These are phyloP conservation scores for Caenorhabditis remanei DNA, from an alignment of 1,140 invertebrate species.

Conservation along the genomic window DNA sequence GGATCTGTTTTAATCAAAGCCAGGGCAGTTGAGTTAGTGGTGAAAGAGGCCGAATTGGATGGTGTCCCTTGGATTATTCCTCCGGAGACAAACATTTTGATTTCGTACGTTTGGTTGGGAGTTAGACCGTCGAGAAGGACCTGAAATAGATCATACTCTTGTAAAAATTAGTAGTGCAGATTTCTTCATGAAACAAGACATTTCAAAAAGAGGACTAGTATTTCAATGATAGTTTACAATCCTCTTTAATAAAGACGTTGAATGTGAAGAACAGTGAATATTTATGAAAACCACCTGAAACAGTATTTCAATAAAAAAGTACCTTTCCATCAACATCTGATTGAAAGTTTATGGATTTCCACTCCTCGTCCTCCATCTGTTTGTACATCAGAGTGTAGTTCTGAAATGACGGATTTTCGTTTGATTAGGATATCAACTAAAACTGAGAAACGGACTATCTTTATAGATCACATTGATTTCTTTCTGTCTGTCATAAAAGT, in stretches of 20 bases:
- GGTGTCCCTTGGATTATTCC: constrained; percentile 10
- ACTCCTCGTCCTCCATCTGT: constrained; percentile 25
- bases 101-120: constrained; percentile 23
- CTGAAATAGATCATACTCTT: background rate
- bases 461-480: too few relatives aligned
- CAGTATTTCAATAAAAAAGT: background rate
- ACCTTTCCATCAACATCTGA: constrained; percentile 49
- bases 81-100: background rate
- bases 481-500: too few relatives aligned
- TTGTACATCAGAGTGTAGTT: constrained; percentile 56
- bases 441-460: too few relatives aligned
- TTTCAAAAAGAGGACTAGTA: too few relatives aligned
- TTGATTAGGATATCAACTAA: too few relatives aligned
- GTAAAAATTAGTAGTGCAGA: too few relatives aligned
- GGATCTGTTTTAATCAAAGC: constrained; percentile 21
- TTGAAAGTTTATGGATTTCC: constrained; percentile 11
- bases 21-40: constrained; percentile 16
- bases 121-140: constrained; percentile 48
- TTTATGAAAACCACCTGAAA: background rate
- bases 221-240: too few relatives aligned
- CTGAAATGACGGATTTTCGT: constrained; percentile 16
- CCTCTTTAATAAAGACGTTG: too few relatives aligned
- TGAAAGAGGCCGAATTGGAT: constrained; percentile 8
- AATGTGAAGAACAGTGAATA: too few relatives aligned
- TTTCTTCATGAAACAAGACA: too few relatives aligned